These are phyloP conservation scores for Hystrix cristata DNA, from an alignment of 2,113 vertebrate genomes.

Conservation along the genomic window DNA sequence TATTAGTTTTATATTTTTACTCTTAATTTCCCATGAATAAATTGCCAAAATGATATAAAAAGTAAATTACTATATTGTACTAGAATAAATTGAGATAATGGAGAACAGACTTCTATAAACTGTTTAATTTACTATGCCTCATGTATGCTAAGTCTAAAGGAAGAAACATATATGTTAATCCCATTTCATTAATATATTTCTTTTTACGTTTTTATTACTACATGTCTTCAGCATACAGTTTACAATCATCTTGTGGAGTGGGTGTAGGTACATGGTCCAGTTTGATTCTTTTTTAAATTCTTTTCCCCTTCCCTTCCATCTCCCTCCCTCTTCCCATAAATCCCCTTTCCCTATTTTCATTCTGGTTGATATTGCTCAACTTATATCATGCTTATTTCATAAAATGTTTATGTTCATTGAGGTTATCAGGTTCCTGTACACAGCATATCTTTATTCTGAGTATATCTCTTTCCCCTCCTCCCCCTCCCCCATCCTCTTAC, in stretches of 20 bases:
- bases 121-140: not conserved
- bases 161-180: not conserved
- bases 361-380: not conserved
- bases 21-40: not conserved
- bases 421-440: not conserved
- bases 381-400: not conserved
- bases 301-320: not conserved
- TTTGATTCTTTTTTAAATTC: not conserved
- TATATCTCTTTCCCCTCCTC: accelerated
- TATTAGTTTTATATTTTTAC: not conserved
- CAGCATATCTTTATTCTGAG: not conserved
- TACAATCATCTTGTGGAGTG: not conserved
- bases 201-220: not conserved
- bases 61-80: not conserved
- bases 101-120: not conserved
- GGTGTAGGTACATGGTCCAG: not conserved
- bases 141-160: not conserved
- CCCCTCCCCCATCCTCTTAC: not conserved
- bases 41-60: not conserved
- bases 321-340: not conserved
- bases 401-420: not conserved
- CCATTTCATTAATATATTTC: not conserved
- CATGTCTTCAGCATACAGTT: not conserved
- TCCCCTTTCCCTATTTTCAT: not conserved
- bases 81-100: not conserved